Evolutionary conservation across 2,888 invertebrate genomes (phyloP).

Genomic region (Philereme vetulata): DNA sequence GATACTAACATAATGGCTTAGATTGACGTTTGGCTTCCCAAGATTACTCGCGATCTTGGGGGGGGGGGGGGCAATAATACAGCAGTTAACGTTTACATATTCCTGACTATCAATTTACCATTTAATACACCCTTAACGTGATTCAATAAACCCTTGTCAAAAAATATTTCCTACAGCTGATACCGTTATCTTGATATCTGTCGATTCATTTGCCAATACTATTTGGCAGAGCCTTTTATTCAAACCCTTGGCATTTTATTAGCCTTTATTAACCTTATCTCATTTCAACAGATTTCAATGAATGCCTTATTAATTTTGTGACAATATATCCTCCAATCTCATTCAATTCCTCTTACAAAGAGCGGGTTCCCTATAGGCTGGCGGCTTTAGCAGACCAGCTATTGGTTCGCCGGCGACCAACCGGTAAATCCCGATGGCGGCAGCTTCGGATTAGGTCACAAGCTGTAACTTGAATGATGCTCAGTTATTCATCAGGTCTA

Average conservation of each 20-base stretch:
- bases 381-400: constrained; percentile 3
- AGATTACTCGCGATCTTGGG: constrained; percentile 22
- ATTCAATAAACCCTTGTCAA: constrained; percentile 1
- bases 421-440: constrained; percentile 15
- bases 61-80: constrained; percentile 9
- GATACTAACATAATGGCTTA: constrained; percentile 68
- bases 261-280: background rate
- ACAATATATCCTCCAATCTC: constrained; percentile 16
- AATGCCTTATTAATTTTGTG: background rate
- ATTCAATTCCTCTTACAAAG: constrained; percentile 21
- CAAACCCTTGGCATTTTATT: background rate
- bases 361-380: constrained; percentile 21
- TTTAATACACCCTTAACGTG: constrained; percentile 17
- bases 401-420: constrained; percentile 28
- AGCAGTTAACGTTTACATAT: constrained; percentile 22
- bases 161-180: constrained; percentile 5
- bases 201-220: background rate
- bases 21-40: constrained; percentile 45
- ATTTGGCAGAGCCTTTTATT: background rate
- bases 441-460: constrained; percentile 22
- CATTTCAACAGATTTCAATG: background rate
- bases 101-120: constrained; percentile 9
- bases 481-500: constrained; percentile 22
- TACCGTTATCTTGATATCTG: background rate
- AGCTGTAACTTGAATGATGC: constrained; percentile 4